Percentiles rank a stretch among this genome's conserved stretches.
These are phyloP conservation scores for Sturnus vulgaris DNA, from an alignment of 2,113 vertebrate genomes.

Conservation along the genomic window DNA sequence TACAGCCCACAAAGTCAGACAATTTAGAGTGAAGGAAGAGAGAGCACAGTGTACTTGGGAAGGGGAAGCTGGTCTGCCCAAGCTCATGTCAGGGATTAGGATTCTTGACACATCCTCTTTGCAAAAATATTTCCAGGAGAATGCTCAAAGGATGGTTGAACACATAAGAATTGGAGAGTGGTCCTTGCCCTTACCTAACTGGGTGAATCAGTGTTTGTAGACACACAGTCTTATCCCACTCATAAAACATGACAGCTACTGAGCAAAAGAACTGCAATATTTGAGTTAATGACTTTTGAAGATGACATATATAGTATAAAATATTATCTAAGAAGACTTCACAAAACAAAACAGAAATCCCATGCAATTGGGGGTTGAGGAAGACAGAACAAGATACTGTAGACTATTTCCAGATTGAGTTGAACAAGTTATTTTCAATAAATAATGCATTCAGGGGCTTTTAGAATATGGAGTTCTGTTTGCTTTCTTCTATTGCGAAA, in stretches of 20 bases:
- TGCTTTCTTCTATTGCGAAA: neutral
- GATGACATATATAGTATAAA: neutral
- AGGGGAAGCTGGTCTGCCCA: neutral
- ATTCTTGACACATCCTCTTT: neutral
- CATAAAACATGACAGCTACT: neutral
- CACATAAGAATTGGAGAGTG: accelerated
- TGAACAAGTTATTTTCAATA: neutral
- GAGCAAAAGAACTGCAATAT: neutral
- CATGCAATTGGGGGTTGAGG: neutral
- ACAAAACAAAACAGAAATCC: neutral
- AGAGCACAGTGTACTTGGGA: neutral
- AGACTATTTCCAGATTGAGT: neutral
- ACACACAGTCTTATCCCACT: neutral
- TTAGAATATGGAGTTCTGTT: neutral
- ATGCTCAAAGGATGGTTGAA: neutral
- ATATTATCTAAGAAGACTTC: neutral
- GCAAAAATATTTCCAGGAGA: neutral
- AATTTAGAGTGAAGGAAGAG: neutral
- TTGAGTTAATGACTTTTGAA: neutral
- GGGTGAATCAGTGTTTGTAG: neutral
- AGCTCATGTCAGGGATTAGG: neutral
- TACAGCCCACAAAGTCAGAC: neutral
- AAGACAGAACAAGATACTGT: neutral
- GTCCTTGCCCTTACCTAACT: neutral
- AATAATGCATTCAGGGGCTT: neutral